phyloP scores from a whole-genome alignment of 1,140 invertebrate genomes.

The Homarus americanus region DNA sequence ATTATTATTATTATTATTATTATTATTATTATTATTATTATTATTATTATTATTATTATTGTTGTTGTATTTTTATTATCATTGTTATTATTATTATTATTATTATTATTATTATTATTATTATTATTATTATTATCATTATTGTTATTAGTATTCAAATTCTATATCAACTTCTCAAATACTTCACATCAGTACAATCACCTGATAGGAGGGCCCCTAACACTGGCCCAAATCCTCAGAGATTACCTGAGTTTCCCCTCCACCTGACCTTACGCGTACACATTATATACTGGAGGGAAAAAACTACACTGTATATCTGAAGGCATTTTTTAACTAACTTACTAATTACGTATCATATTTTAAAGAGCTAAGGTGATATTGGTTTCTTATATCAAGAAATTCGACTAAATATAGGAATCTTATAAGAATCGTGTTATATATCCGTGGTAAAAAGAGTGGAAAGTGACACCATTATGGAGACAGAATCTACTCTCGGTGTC shows the following conservation, averaged over 20 bases:
- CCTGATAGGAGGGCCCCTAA: neutral
- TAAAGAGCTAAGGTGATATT: no score
- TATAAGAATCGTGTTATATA: no score
- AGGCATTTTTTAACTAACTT: no score
- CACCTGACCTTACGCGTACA: neutral
- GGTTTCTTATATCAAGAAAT: no score
- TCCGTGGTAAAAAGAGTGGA: no score
- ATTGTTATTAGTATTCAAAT: conserved; percentile 1
- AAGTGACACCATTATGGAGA: no score
- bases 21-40: neutral
- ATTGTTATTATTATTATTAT: neutral
- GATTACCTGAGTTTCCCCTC: neutral
- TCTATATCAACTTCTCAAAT: neutral
- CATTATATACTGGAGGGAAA: neutral
- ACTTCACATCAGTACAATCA: neutral
- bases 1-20: neutral
- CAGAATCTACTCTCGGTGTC: no score
- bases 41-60: conserved; percentile 1
- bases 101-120: neutral
- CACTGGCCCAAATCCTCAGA: neutral
- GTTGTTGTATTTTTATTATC: no score
- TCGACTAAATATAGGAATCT: no score
- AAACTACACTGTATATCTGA: neutral
- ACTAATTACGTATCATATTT: no score
- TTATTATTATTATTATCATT: neutral